Percentiles rank a stretch among this genome's conserved stretches.
Conservation (phyloP, 2,797 vertebrate species). For the Siniperca scherzeri region DNA sequence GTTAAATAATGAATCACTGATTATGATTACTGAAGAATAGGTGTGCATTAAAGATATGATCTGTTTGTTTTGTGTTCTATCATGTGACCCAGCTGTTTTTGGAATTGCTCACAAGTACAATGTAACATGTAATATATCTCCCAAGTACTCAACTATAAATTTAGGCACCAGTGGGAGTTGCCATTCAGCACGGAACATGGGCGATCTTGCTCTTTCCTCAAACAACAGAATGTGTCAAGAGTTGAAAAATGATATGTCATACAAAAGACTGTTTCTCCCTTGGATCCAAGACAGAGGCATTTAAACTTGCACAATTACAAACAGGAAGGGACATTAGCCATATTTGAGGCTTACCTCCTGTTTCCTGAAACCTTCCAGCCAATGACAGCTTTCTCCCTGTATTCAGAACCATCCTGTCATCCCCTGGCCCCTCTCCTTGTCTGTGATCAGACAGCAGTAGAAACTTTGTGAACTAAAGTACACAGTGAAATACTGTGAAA, state of each 20-base stretch:
- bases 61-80: slow-evolving; percentile 42
- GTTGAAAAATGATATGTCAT: slow-evolving; percentile 40
- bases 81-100: slow-evolving; percentile 48
- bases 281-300: slow-evolving; percentile 78
- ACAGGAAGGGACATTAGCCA: slow-evolving; percentile 72
- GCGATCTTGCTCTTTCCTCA: slow-evolving; percentile 44
- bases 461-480: slow-evolving; percentile 51
- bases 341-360: slow-evolving; percentile 70
- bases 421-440: slow-evolving; percentile 55
- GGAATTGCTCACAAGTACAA: slow-evolving; percentile 54
- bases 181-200: slow-evolving; percentile 32
- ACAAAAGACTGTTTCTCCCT: slow-evolving; percentile 70
- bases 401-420: slow-evolving; percentile 60
- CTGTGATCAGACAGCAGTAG: slow-evolving; percentile 61
- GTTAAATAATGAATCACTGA: slow-evolving; percentile 33
- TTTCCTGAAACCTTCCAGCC: slow-evolving; percentile 68
- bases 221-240: slow-evolving; percentile 48
- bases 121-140: slow-evolving; percentile 64
- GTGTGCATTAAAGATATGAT: slow-evolving; percentile 11
- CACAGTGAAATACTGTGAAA: slow-evolving; percentile 54
- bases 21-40: slow-evolving; percentile 28
- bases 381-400: slow-evolving; percentile 53
- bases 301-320: slow-evolving; percentile 82
- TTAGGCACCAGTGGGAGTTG: slow-evolving; percentile 35
- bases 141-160: slow-evolving; percentile 53